A percentile compares a stretch with the other conserved stretches of the same genome.
These are phyloP conservation scores for Rhabdophis nuchalis DNA, from an alignment of 2,797 vertebrate species.

Conservation along the genomic window DNA sequence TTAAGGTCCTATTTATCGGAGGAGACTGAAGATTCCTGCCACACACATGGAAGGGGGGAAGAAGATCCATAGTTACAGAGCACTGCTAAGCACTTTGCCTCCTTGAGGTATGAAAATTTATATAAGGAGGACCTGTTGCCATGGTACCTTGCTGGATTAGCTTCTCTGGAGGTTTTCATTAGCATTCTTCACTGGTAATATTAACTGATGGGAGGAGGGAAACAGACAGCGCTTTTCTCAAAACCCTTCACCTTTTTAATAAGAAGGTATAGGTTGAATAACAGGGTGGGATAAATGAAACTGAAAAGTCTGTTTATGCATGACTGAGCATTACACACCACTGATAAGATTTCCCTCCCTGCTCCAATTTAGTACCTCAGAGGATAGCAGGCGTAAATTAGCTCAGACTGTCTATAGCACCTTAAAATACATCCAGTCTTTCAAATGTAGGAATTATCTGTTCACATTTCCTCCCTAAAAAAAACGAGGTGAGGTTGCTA, in stretches of 20 bases:
- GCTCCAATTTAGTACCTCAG: conserved; percentile 1
- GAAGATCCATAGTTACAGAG: not conserved
- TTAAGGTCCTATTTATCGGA: not conserved
- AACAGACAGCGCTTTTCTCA: not conserved
- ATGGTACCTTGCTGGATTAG: conserved; percentile 64
- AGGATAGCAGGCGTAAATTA: not conserved
- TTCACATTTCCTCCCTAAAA: not conserved
- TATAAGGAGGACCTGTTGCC: conserved; percentile 65
- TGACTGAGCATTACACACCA: rapidly evolving
- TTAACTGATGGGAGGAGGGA: not conserved
- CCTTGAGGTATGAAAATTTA: conserved; percentile 28
- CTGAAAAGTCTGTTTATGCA: conserved; percentile 7
- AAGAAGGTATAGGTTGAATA: not conserved
- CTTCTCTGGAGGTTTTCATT: conserved; percentile 62
- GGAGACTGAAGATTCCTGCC: not conserved
- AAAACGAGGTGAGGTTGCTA: not conserved
- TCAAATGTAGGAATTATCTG: not conserved
- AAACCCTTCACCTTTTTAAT: conserved; percentile 15
- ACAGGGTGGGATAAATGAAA: not conserved
- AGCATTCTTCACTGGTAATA: conserved; percentile 40
- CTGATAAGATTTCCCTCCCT: conserved; percentile 11
- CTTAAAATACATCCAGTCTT: not conserved
- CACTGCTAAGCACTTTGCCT: conserved; percentile 6
- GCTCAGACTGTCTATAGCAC: not conserved
- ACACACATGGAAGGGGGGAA: conserved; percentile 8